These are phyloP conservation scores for Netta rufina DNA, from an alignment of 2,797 vertebrate species.

Conservation along the genomic window DNA sequence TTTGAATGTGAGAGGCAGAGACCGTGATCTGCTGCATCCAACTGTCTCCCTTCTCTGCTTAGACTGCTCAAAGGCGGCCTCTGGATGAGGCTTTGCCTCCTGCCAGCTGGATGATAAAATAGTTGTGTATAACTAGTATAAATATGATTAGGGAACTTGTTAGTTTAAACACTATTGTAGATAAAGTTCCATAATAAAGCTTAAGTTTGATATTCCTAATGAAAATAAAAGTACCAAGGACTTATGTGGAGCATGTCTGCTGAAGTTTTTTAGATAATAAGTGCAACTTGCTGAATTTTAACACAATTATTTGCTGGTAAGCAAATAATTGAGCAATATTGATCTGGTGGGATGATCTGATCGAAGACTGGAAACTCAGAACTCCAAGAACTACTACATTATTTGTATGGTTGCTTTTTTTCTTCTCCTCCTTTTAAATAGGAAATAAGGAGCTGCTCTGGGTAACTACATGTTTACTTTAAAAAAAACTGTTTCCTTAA, in stretches of 20 bases:
- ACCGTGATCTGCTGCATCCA: background rate
- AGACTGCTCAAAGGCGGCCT: background rate
- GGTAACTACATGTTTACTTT: background rate
- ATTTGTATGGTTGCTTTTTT: background rate
- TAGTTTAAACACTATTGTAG: background rate
- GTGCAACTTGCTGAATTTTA: slow-evolving; percentile 36
- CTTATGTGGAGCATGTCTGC: background rate
- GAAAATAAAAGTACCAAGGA: background rate
- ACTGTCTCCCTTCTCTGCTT: background rate
- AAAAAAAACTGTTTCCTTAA: background rate
- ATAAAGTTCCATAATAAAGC: background rate
- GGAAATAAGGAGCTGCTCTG: slow-evolving; percentile 17
- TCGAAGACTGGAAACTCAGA: background rate
- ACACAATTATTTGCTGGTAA: background rate
- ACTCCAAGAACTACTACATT: background rate
- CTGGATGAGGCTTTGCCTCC: background rate
- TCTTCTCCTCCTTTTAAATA: background rate
- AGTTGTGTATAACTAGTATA: background rate
- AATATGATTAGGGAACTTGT: background rate
- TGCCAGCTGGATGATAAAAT: background rate
- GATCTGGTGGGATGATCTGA: slow-evolving; percentile 34
- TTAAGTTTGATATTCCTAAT: background rate
- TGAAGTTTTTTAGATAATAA: background rate
- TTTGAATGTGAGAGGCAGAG: background rate
- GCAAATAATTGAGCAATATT: slow-evolving; percentile 46